Base-by-base conservation (phyloP, 2,797 vertebrate genomes). In the Hephaestus fuliginosus region DNA sequence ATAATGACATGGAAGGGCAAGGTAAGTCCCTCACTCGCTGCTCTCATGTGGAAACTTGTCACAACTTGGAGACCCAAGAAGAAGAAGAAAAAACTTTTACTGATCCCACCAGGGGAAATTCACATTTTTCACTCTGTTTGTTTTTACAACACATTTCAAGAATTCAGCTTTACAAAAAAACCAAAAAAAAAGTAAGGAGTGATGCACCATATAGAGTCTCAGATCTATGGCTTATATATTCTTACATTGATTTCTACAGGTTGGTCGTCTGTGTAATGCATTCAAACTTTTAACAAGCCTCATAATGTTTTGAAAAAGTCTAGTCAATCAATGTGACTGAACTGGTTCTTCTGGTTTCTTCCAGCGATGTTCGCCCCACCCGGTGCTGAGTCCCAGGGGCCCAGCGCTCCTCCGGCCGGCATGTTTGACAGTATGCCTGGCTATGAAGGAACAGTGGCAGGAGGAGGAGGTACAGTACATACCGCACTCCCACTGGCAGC, bases 341-440 rank as follows among this genome's bases (percentile, higher is more conserved):
- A 92, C 91, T 78, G 66, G 91, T 94, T 91, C 36, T 84, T 88
- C 86, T 89, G 70, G 83, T 89, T 90, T 88, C 11, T 90, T 87
- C 58, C 46, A 96, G 95, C 86, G 11, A 91, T 95, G 94, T 87
- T 88, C 1, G 87, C 91, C 77, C 84, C 90, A 63, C 94, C 94
- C 48, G 39, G 53, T 0, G 48, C 71, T 7, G 79, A 41, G 1
- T 52, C 33, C 52, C 22, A 33, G 0, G 90, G 84, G 10, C 92
- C 95, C 1, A 94, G 87, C 6, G 95, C 96, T 73, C 95, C 95
- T n/a, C 95, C 96, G 3, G 85, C 88, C 72, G 71, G 71, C 43
- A 93, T 95, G 90, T 96, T 95, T 57, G 95, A 95, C 85, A 91
- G 5, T 15, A 83, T 96, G 76, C 95, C 95, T 0, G 96, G 96